Evolutionary conservation across 2,888 invertebrate genomes (phyloP), one percentile per base, ranked within the genome.

Genomic region (Pimpla rufipes): DNA sequence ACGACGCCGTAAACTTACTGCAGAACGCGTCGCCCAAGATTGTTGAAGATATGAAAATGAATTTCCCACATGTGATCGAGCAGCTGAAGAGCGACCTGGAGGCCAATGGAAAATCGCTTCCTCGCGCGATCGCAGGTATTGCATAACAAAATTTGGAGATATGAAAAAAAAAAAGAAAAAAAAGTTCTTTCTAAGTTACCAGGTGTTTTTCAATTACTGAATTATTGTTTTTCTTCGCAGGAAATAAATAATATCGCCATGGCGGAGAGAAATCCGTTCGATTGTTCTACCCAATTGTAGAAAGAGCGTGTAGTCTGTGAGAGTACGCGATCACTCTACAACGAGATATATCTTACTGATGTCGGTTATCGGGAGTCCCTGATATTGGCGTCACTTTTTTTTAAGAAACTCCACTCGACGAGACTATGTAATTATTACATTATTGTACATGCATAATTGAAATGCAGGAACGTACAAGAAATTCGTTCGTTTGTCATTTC

Each of bases 31-130:
- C 18, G 16, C 0, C 18, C 2, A 0, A 29, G 2, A 3, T 3
- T 7, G 42, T 45, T 1, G 2, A 29, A 29, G 29, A 16, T 0
- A 1, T 0, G 10, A 3, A 4, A 0, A 71, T 21, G n/a, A 42
- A 4, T 18, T 23, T 5, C 0, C 4, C 4, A 21, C 59, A 16
- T 2, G n/a, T n/a, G n/a, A n/a, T n/a, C n/a, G n/a, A 45, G 3
- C 29, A 68, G 8, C 70, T 83, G 16, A 74, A 50, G 37, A 3
- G 40, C 0, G 68, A 62, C 2, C 16, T 83, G 8, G 21, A 71
- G 10, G 23, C n/a, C 10, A 35, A 18, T 1, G 85, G 85, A 5
- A 79, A 74, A 75, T 2, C 29, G 0, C 62, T 86, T 23, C 82
- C 85, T 0, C 40, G 37, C 0, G 1, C 10, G 1, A 4, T 18